phyloP scores from a whole-genome alignment of 2,888 invertebrate genomes.

The Adelphocoris suturalis region DNA sequence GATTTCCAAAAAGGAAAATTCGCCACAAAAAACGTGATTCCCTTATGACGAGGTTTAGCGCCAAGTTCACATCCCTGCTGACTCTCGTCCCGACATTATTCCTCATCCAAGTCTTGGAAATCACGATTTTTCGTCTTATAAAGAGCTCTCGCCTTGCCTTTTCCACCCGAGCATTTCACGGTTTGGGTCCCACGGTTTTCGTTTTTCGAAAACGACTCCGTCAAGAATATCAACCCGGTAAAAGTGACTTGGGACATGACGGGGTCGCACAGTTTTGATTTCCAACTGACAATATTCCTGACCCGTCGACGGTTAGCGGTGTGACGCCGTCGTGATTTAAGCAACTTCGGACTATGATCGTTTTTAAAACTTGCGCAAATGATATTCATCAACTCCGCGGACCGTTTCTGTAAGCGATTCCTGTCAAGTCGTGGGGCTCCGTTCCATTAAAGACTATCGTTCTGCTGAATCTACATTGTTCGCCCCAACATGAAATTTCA shows the following conservation, averaged over 20 bases:
- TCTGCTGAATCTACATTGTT: background rate
- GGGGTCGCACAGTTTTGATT: constrained; percentile 11
- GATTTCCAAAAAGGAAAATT: constrained; percentile 24
- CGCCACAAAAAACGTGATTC: constrained; percentile 41
- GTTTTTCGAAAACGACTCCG: constrained; percentile 27
- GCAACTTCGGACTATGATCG: background rate
- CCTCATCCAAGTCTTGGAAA: constrained; percentile 12
- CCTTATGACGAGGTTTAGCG: constrained; percentile 41
- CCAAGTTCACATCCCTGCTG: background rate
- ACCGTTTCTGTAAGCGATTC: constrained; percentile 7
- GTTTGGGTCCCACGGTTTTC: constrained; percentile 51
- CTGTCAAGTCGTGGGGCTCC: constrained; percentile 8
- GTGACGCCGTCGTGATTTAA: constrained; percentile 46
- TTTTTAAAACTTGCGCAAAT: constrained; percentile 36
- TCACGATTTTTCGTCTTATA: constrained; percentile 45
- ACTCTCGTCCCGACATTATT: background rate
- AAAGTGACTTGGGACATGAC: constrained; percentile 41
- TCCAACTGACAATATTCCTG: constrained; percentile 40
- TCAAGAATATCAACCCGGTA: constrained; percentile 30
- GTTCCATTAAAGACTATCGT: background rate
- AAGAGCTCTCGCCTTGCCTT: constrained; percentile 28
- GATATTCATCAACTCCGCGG: constrained; percentile 9
- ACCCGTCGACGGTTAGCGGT: constrained; percentile 23
- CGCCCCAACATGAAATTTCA: background rate
- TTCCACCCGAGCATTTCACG: constrained; percentile 25